Evolutionary conservation across 2,888 invertebrate genomes (phyloP).

Genomic region (Prosopocoilus inquinatus): DNA sequence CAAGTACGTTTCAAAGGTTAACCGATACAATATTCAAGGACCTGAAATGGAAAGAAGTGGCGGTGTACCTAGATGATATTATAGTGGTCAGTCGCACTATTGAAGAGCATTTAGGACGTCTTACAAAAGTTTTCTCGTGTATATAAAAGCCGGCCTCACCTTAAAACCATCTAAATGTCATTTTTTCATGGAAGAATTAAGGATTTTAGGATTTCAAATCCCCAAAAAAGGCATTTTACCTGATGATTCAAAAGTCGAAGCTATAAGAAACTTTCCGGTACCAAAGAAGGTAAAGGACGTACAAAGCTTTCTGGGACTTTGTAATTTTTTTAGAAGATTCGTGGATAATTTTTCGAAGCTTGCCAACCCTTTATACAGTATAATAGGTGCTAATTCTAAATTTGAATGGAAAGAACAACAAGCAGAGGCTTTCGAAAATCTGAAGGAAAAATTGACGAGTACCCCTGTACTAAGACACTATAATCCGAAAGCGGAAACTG

Average conservation of each 20-base stretch:
- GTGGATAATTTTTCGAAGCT: slow-evolving; percentile 21
- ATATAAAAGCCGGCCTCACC: slow-evolving; percentile 21
- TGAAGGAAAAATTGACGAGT: slow-evolving; percentile 29
- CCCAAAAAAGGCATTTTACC: slow-evolving; percentile 25
- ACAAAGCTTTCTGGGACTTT: slow-evolving; percentile 19
- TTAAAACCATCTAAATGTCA: slow-evolving; percentile 29
- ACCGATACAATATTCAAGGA: slow-evolving; percentile 27
- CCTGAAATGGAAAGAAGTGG: slow-evolving; percentile 20
- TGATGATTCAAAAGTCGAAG: slow-evolving; percentile 26
- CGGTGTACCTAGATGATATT: slow-evolving; percentile 33
- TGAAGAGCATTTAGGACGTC: slow-evolving; percentile 28
- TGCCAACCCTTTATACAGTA: slow-evolving; percentile 11
- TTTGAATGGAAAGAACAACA: slow-evolving; percentile 14
- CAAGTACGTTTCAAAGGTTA: slow-evolving; percentile 30
- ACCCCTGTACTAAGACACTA: slow-evolving; percentile 31
- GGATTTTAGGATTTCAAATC: slow-evolving; percentile 24
- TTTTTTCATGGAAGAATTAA: slow-evolving; percentile 4
- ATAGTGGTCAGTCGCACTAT: slow-evolving; percentile 26
- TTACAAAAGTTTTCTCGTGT: slow-evolving; percentile 22
- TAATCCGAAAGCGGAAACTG: slow-evolving; percentile 24
- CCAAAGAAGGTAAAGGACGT: slow-evolving; percentile 20
- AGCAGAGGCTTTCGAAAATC: slow-evolving; percentile 16
- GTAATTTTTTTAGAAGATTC: slow-evolving; percentile 20
- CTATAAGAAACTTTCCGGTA: slow-evolving; percentile 22
- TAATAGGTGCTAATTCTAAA: slow-evolving; percentile 11